Base-by-base conservation (phyloP, 2,888 invertebrate genomes). In the Melieria crassipennis region DNA sequence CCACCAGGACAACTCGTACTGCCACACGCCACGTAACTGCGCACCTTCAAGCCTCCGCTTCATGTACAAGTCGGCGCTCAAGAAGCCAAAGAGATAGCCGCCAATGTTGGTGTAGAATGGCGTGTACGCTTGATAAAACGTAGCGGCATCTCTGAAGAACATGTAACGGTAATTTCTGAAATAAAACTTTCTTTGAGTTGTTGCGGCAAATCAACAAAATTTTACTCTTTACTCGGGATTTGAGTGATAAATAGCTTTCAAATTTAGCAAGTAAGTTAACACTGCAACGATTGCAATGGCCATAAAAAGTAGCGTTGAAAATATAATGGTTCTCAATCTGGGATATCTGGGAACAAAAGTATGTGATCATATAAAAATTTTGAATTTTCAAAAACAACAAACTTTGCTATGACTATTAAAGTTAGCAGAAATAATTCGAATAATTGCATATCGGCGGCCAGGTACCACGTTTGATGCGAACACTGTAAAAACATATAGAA, bases 381-480 rank as follows among this genome's bases (percentile, higher is more conserved):
- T 58, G 5, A 50, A 47, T 62, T n/a, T 7, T 48, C 42, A 48
- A 7, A 10, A 6, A 43, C 9, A 7, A 62, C 79, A 75, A 65
- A 85, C 85, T 80, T 86, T 58, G 79, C 78, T 3, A 75, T 78
- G 1, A 82, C 43, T 42, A 85, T 79, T 45, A 82, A 69, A 0
- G 81, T 70, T 4, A 80, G 76, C 1, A 81, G 68, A 16, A 81
- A 82, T 5, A 85, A 65, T 65, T 82, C 79, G 66, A 82, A 86
- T 30, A 85, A 78, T 60, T 85, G 85, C 78, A 85, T 84, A 73
- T 85, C 85, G 2, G 86, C 79, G 0, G 81, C 82, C 63, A 85
- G 64, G 56, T 84, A 86, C 85, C 85, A 86, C 0, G 85, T 83
- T 57, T 86, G 85, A 13, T 82, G 85, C 10, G 84, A 80, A 52